A percentile compares a stretch with the other conserved stretches of the same genome.
Conservation (phyloP, 2,113 vertebrate genomes). For the Anguilla rostrata region DNA sequence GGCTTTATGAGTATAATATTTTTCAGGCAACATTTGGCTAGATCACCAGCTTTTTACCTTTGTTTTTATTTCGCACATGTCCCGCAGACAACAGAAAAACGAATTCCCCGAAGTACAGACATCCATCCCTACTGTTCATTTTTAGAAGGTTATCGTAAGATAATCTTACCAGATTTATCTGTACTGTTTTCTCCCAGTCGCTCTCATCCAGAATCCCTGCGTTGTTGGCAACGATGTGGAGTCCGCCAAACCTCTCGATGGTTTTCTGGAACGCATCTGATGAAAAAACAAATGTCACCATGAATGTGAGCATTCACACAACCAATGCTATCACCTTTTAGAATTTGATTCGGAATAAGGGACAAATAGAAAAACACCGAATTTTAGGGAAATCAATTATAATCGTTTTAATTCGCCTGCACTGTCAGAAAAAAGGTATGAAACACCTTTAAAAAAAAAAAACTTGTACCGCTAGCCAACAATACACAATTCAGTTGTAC, state of each 20-base stretch:
- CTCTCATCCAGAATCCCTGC: constrained; percentile 67
- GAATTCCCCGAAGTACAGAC: no score
- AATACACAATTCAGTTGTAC: no score
- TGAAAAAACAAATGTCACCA: not conserved
- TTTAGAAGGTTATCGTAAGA: not conserved
- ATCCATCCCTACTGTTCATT: no score
- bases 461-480: no score
- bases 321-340: no score
- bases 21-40: not conserved
- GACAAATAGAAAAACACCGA: no score
- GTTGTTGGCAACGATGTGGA: constrained; percentile 73
- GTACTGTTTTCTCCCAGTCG: constrained; percentile 61
- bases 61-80: not conserved
- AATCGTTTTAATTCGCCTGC: no score
- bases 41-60: not conserved
- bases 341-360: no score
- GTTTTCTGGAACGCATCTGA: constrained; percentile 64
- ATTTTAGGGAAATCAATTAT: no score
- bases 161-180: constrained; percentile 65
- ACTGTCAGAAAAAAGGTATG: no score
- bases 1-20: not conserved
- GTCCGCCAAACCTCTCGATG: constrained; percentile 49
- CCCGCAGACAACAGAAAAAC: no score
- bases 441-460: no score
- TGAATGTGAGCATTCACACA: not conserved